Conservation (phyloP, 2,888 invertebrate genomes). For the Xanthia icteritia region DNA sequence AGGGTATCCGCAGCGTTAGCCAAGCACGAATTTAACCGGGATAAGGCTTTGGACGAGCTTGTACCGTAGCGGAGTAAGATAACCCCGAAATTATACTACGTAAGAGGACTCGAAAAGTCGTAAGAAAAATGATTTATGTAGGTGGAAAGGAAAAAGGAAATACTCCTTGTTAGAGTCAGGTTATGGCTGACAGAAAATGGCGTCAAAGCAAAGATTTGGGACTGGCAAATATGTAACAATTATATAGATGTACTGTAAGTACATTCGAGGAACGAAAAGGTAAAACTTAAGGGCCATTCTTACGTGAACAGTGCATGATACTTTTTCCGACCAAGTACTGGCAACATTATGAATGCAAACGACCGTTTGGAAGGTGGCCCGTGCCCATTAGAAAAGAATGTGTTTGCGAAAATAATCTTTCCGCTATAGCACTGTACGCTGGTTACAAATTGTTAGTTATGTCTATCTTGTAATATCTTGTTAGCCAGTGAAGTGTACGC, state of each 20-base stretch:
- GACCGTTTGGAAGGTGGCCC: neutral
- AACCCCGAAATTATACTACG: slow-evolving; percentile 27
- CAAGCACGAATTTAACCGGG: slow-evolving; percentile 95
- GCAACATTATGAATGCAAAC: neutral
- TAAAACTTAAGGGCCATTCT: neutral
- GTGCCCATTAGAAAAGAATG: neutral
- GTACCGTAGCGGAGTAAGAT: slow-evolving; percentile 90
- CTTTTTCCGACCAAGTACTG: neutral
- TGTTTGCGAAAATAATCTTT: neutral
- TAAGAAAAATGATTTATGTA: slow-evolving; percentile 45
- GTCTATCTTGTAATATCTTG: slow-evolving; percentile 1
- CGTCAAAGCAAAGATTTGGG: slow-evolving; percentile 5
- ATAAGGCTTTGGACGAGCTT: slow-evolving; percentile 95
- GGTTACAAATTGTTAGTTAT: neutral
- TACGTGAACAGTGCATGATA: no score
- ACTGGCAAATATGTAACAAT: slow-evolving; percentile 4
- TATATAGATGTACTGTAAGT: no score
- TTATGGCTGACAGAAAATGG: slow-evolving; percentile 37
- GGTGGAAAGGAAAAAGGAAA: slow-evolving; percentile 4
- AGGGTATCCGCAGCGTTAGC: slow-evolving; percentile 93
- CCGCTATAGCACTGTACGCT: neutral
- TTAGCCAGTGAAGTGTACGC: slow-evolving; percentile 16
- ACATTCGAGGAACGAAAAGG: neutral
- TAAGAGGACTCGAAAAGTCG: slow-evolving; percentile 54
- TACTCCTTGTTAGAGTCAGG: slow-evolving; percentile 30